Percentiles rank a stretch among this genome's conserved stretches.
These are phyloP conservation scores for Pyrgus malvae DNA, from an alignment of 2,888 invertebrate genomes.

Conservation along the genomic window DNA sequence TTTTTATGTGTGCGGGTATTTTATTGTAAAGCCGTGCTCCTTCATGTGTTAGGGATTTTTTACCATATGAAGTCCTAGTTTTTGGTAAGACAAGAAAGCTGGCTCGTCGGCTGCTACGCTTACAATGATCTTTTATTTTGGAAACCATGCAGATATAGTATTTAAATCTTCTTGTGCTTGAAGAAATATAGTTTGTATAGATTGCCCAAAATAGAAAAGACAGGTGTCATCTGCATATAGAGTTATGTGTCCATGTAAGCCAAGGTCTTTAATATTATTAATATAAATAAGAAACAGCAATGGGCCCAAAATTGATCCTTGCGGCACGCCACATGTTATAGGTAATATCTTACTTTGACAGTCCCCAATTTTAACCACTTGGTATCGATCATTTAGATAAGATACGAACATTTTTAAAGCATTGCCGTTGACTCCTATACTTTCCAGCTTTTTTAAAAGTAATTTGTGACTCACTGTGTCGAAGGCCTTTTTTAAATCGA, in stretches of 20 bases:
- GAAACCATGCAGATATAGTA: conserved; percentile 16
- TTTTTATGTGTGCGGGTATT: no score
- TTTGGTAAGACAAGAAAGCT: no score
- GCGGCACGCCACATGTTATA: conserved; percentile 25
- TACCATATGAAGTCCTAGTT: no score
- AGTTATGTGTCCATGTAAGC: conserved; percentile 13
- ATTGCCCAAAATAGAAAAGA: background rate
- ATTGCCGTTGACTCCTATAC: background rate
- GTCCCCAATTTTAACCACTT: conserved; percentile 22
- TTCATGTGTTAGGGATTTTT: no score
- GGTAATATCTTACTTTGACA: conserved; percentile 10
- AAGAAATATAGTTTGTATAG: conserved; percentile 1
- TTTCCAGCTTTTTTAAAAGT: background rate
- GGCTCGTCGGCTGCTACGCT: no score
- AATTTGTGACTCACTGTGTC: conserved; percentile 18
- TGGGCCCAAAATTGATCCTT: conserved; percentile 30
- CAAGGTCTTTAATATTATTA: conserved; percentile 3
- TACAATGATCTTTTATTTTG: no score
- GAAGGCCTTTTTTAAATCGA: conserved; percentile 28
- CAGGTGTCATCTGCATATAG: conserved; percentile 23
- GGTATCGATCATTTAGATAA: conserved; percentile 18
- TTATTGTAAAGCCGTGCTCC: no score
- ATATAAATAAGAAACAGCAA: conserved; percentile 14
- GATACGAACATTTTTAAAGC: conserved; percentile 11
- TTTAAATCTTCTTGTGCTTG: conserved; percentile 25